Percentiles rank a stretch among this genome's conserved stretches.
Evolutionary conservation across 1,140 invertebrate species (phyloP).

Genomic region (Ylistrum balloti): DNA sequence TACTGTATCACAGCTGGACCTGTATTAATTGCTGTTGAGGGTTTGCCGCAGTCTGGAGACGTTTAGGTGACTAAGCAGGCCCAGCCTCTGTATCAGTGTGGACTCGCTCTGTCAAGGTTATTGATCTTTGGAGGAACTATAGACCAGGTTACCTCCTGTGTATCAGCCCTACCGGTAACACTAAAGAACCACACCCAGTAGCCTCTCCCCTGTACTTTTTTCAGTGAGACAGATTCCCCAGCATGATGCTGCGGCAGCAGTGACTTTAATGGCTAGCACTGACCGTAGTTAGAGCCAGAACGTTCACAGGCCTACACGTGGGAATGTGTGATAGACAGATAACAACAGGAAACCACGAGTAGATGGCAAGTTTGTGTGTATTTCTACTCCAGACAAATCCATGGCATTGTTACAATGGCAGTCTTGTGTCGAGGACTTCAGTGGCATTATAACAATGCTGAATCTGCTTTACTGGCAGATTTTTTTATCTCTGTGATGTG

Average conservation of each 20-base stretch:
- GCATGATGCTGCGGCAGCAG: background rate
- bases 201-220: background rate
- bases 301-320: background rate
- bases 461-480: background rate
- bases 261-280: slow-evolving; percentile 13
- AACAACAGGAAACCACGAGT: background rate
- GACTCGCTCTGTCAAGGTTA: background rate
- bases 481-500: background rate
- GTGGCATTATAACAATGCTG: background rate
- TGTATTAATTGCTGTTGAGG: background rate
- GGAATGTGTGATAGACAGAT: slow-evolving; percentile 33
- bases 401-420: slow-evolving; percentile 26
- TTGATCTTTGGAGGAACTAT: background rate
- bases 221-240: background rate
- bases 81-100: background rate
- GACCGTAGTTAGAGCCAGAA: background rate
- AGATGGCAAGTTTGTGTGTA: slow-evolving; percentile 30
- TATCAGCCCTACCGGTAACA: background rate
- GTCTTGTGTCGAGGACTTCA: background rate
- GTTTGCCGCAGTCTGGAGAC: slow-evolving; percentile 5
- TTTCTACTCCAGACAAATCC: background rate
- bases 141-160: background rate
- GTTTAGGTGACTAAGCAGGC: background rate
- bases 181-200: background rate
- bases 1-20: background rate